These are phyloP conservation scores for Drosophila insularis DNA, from an alignment of 1,140 invertebrate genomes.

Conservation along the genomic window DNA sequence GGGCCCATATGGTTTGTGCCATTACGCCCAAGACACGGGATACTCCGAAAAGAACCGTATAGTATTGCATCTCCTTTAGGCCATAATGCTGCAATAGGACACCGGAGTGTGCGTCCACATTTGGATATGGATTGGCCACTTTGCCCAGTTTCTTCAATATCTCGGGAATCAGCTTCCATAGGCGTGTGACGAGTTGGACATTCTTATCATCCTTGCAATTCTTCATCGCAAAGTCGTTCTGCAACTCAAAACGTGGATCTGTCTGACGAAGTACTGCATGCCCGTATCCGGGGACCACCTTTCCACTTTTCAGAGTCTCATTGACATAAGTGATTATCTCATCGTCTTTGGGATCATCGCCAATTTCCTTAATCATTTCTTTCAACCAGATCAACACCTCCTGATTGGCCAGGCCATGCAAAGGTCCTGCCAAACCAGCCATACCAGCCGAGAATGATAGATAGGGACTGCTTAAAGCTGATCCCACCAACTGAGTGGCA, in stretches of 20 bases:
- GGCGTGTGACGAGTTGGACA: constrained; percentile 94
- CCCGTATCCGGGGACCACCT: constrained; percentile 95
- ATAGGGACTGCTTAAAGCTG: constrained; percentile 96
- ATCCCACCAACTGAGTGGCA: constrained; percentile 95
- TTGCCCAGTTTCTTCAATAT: constrained; percentile 95
- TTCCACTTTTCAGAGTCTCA: constrained; percentile 94
- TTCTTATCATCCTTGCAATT: constrained; percentile 95
- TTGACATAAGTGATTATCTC: constrained; percentile 95
- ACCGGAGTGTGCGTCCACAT: constrained; percentile 98
- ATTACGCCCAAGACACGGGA: constrained; percentile 95
- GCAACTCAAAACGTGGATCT: constrained; percentile 94
- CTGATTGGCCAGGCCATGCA: constrained; percentile 97
- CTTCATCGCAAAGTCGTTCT: constrained; percentile 96
- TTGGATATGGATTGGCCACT: constrained; percentile 98
- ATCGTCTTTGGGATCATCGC: constrained; percentile 92
- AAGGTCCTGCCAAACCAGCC: constrained; percentile 95
- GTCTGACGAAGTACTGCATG: constrained; percentile 97
- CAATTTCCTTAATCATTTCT: constrained; percentile 90
- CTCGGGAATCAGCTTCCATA: constrained; percentile 96
- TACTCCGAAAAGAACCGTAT: constrained; percentile 98
- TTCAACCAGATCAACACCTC: constrained; percentile 93
- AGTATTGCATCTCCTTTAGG: constrained; percentile 98
- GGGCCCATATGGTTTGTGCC: constrained; percentile 95
- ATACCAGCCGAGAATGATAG: constrained; percentile 95
- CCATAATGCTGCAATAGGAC: constrained; percentile 96